Base-by-base conservation (phyloP, 2,113 vertebrate species). In the Melospiza georgiana region DNA sequence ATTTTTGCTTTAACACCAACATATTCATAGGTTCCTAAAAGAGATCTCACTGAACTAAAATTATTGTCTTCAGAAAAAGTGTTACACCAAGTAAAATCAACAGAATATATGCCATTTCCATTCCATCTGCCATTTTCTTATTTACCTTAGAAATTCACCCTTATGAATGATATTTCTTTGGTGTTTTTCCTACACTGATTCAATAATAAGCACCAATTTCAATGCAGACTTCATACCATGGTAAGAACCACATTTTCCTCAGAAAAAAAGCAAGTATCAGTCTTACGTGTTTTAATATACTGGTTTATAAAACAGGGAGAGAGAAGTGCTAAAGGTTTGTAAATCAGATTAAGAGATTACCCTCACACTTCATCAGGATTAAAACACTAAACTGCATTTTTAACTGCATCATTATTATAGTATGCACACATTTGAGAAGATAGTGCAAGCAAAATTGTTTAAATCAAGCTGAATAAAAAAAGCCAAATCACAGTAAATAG, bases 281-380 rank as follows among this genome's bases (percentile, higher is more conserved):
- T 48, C 41, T 51, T 33, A 15, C 0, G 0, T 35, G 6, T 37
- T 92, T 66, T 48, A 88, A 76, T 4, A 17, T 8, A 63, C 3
- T 51, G 17, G 23, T 39, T 85, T 59, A 69, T 28, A 75, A 83
- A 90, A 83, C 1, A 39, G 30, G 33, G 12, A 82, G 41, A 48
- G 12, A 43, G 24, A 43, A 15, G 15, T 44, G 49, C 24, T 54
- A 17, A 67, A 52, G 11, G 33, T 35, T 84, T 87, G 89, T 11
- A 79, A 68, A 48, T 65, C 43, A 68, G 31, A 81, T 63, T 84
- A 94, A 58, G 24, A 71, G 20, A 83, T 39, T 81, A 89, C 27
- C 5, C 22, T 68, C 23, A 1, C 37, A 75, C 18, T 84, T 90
- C 63, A 79, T 23, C 18, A 62, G 59, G 33, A 66, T 80, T 90